These are phyloP conservation scores for Suillia variegata DNA, from an alignment of 2,888 invertebrate species.

Conservation along the genomic window DNA sequence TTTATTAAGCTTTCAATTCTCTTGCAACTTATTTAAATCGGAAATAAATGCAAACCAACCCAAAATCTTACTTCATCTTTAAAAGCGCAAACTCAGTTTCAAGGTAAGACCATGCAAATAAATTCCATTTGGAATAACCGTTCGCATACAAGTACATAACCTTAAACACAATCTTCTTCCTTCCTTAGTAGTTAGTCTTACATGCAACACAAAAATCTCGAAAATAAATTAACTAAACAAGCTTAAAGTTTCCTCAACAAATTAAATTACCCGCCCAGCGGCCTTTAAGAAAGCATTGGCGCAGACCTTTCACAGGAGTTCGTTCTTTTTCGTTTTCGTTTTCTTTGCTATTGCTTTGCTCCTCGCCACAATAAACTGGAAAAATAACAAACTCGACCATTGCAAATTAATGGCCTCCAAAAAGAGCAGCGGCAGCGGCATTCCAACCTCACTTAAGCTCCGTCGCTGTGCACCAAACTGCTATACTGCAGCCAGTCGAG, in stretches of 20 bases:
- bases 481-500: background rate
- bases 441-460: background rate
- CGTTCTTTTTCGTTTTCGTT: background rate
- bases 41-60: no score
- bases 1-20: no score
- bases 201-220: no score
- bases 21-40: no score
- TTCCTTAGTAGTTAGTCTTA: no score
- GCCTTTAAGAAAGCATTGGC: background rate
- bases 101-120: no score
- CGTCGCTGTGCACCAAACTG: constrained; percentile 2
- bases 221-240: background rate
- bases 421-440: constrained; percentile 19
- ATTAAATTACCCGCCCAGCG: background rate
- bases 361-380: constrained; percentile 8
- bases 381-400: constrained; percentile 34
- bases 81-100: no score
- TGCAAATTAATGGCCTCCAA: constrained; percentile 48
- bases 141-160: no score
- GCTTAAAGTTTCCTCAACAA: background rate
- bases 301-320: no score
- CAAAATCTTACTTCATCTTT: no score
- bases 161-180: no score
- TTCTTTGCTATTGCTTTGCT: background rate
- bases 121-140: no score